Percentiles rank a stretch among this genome's conserved stretches.
These are phyloP conservation scores for Agrilus mali DNA, from an alignment of 2,888 invertebrate genomes.

Conservation along the genomic window DNA sequence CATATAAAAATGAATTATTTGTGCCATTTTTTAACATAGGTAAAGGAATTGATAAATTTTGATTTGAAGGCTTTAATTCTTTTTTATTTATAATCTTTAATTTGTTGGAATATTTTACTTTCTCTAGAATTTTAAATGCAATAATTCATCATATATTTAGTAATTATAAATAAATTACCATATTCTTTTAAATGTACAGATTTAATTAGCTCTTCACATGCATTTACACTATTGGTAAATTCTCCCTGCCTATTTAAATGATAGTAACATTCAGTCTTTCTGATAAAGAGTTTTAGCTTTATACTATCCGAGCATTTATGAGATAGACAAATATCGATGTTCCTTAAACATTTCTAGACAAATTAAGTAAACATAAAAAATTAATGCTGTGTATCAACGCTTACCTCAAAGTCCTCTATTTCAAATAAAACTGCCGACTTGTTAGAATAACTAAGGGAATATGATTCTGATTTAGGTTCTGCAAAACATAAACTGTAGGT, in stretches of 20 bases:
- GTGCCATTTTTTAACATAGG: constrained; percentile 37
- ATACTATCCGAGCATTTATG: constrained; percentile 49
- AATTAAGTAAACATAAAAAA: constrained; percentile 6
- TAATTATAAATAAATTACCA: background rate
- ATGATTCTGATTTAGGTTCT: constrained; percentile 39
- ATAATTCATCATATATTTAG: constrained; percentile 17
- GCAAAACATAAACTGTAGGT: constrained; percentile 51
- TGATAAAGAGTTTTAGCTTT: constrained; percentile 50
- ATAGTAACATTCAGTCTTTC: constrained; percentile 51
- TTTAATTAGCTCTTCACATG: constrained; percentile 16
- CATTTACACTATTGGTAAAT: constrained; percentile 8
- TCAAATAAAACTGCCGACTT: constrained; percentile 54
- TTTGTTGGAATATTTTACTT: constrained; percentile 20
- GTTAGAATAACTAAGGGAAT: constrained; percentile 52
- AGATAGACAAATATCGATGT: constrained; percentile 47
- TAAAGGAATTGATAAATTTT: constrained; percentile 15
- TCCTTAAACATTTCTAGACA: constrained; percentile 47
- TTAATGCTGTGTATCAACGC: constrained; percentile 2
- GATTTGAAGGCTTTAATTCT: constrained; percentile 10
- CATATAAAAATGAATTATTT: constrained; percentile 39
- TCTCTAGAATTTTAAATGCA: constrained; percentile 14
- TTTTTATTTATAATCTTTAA: constrained; percentile 15
- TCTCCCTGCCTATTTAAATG: constrained; percentile 30
- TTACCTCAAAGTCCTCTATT: constrained; percentile 46
- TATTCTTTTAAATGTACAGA: background rate